Percentiles rank a stretch among this genome's conserved stretches.
Evolutionary conservation across 2,113 vertebrate genomes (phyloP).

Genomic region (Brachyhypopomus gauderio): DNA sequence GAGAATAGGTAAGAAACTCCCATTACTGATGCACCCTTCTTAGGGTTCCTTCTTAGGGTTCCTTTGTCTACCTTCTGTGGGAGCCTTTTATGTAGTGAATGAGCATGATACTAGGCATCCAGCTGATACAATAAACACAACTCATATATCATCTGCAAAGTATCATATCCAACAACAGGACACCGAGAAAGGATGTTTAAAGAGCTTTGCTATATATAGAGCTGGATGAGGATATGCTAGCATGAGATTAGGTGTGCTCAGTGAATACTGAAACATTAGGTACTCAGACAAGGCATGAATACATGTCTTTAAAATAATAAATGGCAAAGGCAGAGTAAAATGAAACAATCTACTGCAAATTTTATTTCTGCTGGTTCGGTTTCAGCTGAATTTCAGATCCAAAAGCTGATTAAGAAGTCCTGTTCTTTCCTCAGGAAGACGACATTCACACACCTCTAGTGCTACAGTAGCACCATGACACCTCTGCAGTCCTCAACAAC

Average conservation of each 20-base stretch:
- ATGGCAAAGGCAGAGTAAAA: no score
- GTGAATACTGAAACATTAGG: no score
- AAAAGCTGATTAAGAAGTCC: no score
- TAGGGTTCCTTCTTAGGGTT: slow-evolving; percentile 4
- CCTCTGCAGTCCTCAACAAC: no score
- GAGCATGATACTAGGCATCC: neutral
- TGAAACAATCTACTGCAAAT: no score
- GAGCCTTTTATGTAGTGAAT: neutral
- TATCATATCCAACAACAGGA: neutral
- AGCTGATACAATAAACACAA: neutral
- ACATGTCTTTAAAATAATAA: no score
- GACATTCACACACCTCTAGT: no score
- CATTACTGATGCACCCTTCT: neutral
- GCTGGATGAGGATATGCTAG: neutral
- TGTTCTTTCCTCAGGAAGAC: no score
- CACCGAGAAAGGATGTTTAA: neutral
- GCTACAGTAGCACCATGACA: no score
- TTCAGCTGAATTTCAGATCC: no score
- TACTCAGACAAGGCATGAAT: no score
- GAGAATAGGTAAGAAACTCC: slow-evolving; percentile 76
- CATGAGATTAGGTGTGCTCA: neutral
- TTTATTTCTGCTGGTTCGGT: no score
- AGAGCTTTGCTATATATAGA: neutral
- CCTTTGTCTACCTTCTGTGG: neutral
- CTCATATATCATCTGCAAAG: slow-evolving; percentile 1